Base-by-base conservation (phyloP, 2,888 invertebrate species). In the Diploptera punctata region DNA sequence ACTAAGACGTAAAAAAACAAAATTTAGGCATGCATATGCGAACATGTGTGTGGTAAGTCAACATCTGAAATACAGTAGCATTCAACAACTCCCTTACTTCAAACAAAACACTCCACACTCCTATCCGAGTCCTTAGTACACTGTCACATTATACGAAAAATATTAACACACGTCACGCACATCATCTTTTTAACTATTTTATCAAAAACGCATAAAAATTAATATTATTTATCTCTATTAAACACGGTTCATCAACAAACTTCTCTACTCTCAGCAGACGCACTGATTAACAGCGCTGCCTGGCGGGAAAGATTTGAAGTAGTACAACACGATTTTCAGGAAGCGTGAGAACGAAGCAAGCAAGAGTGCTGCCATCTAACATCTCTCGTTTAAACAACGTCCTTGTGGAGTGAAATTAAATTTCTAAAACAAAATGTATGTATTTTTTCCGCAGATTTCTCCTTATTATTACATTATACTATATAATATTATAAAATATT, bases 241-340 rank as follows among this genome's bases (percentile, higher is more conserved):
- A 65, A 3, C 18, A 24, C 29, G 13, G 44, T 65, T 16, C 43
- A 44, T 65, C 44, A 24, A 65, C 65, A 26, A 47, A 44, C 29
- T 65, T 44, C 44, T 24, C 38, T n/a, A 43, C 44, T 65, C 44
- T 65, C 65, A n/a, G 26, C 65, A 47, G 65, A 65, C 65, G 65
- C 65, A 65, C 16, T 16, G 44, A 47, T 21, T 26, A 43, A 7
- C 47, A 26, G 47, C 44, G 65, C 65, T 26, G n/a, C 21, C 44
- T 65, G 47, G 44, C 29, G 65, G 65, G 29, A 65, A 65, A 65
- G 65, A 65, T 47, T 65, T n/a, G n/a, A 65, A 18, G n/a, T 18
- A 24, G 38, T 38, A 43, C 21, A 43, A 24, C 4, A 3, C 21
- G 18, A 1, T 18, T 16, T 24, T 43, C 43, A 16, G 26, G 26